Conservation (phyloP, 2,113 vertebrate genomes). For the Heloderma charlesbogerti region DNA sequence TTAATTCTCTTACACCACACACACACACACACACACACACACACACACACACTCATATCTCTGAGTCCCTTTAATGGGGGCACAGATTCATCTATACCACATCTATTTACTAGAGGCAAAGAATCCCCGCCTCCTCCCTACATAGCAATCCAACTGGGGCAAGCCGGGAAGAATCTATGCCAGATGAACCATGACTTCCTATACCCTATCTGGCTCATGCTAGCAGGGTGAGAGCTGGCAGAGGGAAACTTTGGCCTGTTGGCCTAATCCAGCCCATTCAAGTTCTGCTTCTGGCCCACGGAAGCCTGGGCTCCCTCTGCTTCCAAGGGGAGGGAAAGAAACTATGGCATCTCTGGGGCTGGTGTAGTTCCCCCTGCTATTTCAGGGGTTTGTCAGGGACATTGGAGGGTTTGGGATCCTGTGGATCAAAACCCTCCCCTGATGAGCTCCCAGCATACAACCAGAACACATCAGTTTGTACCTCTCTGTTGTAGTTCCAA, state of each 20-base stretch:
- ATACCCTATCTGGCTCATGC: no score
- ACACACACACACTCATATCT: constrained; percentile 39
- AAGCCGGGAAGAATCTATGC: neutral
- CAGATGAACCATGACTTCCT: neutral
- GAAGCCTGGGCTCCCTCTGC: no score
- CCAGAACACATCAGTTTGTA: neutral
- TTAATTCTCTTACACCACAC: no score
- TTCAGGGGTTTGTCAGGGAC: neutral
- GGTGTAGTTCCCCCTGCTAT: neutral
- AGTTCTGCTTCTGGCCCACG: no score
- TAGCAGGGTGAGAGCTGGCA: no score
- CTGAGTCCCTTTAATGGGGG: constrained; percentile 65
- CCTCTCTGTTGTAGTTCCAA: neutral
- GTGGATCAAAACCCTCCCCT: neutral
- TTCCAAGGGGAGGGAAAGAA: no score
- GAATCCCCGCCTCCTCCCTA: neutral
- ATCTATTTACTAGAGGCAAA: constrained; percentile 28
- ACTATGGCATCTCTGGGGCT: neutral
- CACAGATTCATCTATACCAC: constrained; percentile 1
- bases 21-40: constrained; percentile 36
- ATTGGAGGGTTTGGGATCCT: neutral
- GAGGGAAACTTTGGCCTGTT: no score
- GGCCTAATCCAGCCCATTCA: no score
- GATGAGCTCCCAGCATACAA: neutral
- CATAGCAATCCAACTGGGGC: neutral